phyloP scores from a whole-genome alignment of 2,113 vertebrate species.

The Megaleporinus macrocephalus region DNA sequence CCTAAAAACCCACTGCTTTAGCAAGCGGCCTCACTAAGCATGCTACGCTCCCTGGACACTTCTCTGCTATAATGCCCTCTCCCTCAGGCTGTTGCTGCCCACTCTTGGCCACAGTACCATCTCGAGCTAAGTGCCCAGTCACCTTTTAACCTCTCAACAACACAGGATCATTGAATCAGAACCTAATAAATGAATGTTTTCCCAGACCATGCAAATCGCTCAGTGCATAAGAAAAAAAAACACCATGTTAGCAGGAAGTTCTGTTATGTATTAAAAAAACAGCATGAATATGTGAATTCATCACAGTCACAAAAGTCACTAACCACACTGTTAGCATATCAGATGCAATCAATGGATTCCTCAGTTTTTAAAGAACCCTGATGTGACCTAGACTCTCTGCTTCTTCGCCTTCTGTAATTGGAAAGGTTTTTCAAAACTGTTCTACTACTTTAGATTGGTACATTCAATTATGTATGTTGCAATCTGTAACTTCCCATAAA shows the following conservation, averaged over 20 bases:
- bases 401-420: not conserved
- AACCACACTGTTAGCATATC: not conserved
- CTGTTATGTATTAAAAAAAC: not conserved
- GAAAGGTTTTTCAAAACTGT: not conserved
- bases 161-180: not conserved
- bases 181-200: slow-evolving; percentile 15
- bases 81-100: not conserved
- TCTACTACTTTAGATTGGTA: not conserved
- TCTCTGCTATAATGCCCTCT: not conserved
- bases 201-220: not conserved
- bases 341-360: not conserved
- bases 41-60: slow-evolving; percentile 11
- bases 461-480: not conserved
- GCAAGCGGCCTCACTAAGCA: slow-evolving; percentile 9
- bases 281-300: not conserved
- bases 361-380: not conserved
- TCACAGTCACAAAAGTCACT: not conserved
- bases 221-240: not conserved
- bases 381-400: not conserved
- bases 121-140: slow-evolving; percentile 6
- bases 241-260: too few species aligned
- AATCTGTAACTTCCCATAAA: not conserved
- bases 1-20: slow-evolving; percentile 24
- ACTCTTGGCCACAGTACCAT: not conserved
- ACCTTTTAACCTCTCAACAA: slow-evolving; percentile 21